Conservation (phyloP, 2,888 invertebrate genomes). For the Doris montereyensis region DNA sequence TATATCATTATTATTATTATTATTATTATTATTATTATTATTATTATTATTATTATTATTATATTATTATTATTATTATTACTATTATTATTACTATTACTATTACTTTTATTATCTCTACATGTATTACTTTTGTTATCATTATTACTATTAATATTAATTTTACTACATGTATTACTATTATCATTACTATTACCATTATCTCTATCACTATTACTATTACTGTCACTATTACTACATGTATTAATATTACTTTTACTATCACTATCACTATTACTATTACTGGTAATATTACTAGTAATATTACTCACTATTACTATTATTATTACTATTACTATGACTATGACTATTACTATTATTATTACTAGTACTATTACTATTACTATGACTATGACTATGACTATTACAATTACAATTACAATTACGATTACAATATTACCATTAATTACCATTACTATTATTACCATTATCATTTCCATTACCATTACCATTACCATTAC, state of each 20-base stretch:
- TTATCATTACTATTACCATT: not conserved
- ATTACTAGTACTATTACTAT: not conserved
- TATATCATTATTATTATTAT: too few species aligned
- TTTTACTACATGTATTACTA: not conserved
- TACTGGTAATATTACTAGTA: not conserved
- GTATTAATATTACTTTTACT: not conserved
- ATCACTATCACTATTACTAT: not conserved
- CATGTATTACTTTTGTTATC: not conserved
- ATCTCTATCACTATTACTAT: not conserved
- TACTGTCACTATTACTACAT: not conserved
- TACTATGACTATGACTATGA: too few species aligned
- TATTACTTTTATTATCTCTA: not conserved
- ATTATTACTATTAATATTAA: not conserved
- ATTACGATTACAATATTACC: too few species aligned
- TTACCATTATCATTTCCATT: not conserved
- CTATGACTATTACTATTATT: not conserved
- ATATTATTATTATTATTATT: too few species aligned
- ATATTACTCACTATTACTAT: too few species aligned
- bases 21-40: too few species aligned
- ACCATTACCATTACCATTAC: conserved; percentile 2
- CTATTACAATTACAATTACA: too few species aligned
- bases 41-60: too few species aligned
- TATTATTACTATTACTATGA: too few species aligned
- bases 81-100: not conserved
- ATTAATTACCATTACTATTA: too few species aligned